Percentiles rank a stretch among this genome's conserved stretches.
Conservation (phyloP, 2,888 invertebrate genomes). For the Euplexia lucipara region DNA sequence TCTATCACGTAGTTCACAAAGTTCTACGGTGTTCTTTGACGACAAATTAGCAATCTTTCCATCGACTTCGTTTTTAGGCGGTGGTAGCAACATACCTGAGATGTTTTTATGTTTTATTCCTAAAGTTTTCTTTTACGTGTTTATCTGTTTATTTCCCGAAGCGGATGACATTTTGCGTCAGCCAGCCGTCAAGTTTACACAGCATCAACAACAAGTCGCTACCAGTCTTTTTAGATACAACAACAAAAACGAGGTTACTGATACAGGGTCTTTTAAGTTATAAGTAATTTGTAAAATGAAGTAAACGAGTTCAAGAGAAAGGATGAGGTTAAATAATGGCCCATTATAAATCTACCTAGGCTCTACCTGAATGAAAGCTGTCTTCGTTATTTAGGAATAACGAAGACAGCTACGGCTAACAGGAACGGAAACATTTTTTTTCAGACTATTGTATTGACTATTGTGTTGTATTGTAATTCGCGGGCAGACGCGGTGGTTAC, state of each 20-base stretch:
- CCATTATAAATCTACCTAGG: too few relatives aligned
- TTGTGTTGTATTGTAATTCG: too few relatives aligned
- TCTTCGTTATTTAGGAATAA: too few relatives aligned
- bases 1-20: constrained; percentile 89
- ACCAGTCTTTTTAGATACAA: constrained; percentile 6
- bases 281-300: too few relatives aligned
- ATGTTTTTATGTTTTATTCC: constrained; percentile 83
- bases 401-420: too few relatives aligned
- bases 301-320: too few relatives aligned
- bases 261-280: background rate
- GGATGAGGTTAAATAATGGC: too few relatives aligned
- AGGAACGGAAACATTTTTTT: too few relatives aligned
- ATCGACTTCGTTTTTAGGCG: constrained; percentile 87
- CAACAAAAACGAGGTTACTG: background rate
- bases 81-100: constrained; percentile 85
- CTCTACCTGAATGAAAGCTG: too few relatives aligned
- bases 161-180: background rate
- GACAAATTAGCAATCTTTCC: constrained; percentile 89
- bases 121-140: constrained; percentile 69
- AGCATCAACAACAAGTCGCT: background rate
- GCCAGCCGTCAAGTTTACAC: background rate
- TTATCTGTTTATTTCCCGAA: background rate
- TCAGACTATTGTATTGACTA: too few relatives aligned
- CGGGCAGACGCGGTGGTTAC: too few relatives aligned
- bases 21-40: constrained; percentile 84